Base-by-base conservation (phyloP, 2,113 vertebrate species). In the Odobenus rosmarus region DNA sequence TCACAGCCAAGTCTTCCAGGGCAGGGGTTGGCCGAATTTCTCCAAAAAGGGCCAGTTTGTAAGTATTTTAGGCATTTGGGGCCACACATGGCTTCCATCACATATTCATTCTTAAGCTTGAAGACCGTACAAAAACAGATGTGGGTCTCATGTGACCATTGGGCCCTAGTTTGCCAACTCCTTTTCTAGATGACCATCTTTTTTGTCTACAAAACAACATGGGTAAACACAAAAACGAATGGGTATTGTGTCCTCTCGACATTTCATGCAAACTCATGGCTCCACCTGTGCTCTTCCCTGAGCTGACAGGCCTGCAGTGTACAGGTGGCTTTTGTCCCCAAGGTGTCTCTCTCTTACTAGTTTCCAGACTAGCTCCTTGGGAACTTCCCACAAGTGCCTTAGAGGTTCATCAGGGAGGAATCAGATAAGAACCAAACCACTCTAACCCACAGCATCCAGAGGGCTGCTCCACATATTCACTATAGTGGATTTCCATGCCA, bases 401-500 rank as follows among this genome's bases (percentile, higher is more conserved):
- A 57, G 42, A 13, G 18, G 28, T 80, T 51, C 51, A 13, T 83
- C 16, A 69, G n/a, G 53, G 31, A 57, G 15, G 53, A 95, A 61
- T 67, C 21, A 71, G 21, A 1, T 23, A 33, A 79, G 28, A 82
- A 92, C 21, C 36, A 64, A 23, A 42, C 3, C 3, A 16, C 11
- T 9, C 1, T 13, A 62, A 16, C 19, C 33, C 0, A 7, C 0
- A 23, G 5, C 1, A 77, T 8, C 5, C 6, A 28, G 18, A 81
- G 10, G 80, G 33, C 42, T 69, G 6, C 15, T 76, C 26, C 33
- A 62, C 5, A 33, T 23, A 31, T 19, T n/a, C 49, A 28, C 8
- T 13, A 18, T 0, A 18, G 10, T 19, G 19, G 10, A 4, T 84
- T 80, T 88, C 8, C 42, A 36, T 64, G 49, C 12, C 21, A 74